Percentiles rank a stretch among this genome's conserved stretches.
These are phyloP conservation scores for Salticus scenicus DNA, from an alignment of 2,888 invertebrate genomes.

Conservation along the genomic window DNA sequence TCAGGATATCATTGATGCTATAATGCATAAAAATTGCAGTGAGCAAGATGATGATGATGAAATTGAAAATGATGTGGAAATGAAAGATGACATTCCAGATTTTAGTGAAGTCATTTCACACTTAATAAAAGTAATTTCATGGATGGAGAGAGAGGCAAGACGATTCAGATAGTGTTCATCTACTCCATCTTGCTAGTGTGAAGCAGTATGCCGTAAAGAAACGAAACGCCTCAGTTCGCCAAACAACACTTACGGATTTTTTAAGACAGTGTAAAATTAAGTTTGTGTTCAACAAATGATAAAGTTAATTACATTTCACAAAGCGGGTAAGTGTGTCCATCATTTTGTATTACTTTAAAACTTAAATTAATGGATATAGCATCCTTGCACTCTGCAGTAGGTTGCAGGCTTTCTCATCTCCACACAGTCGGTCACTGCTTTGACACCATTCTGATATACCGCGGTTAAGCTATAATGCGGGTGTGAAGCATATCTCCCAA, in stretches of 20 bases:
- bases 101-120: slow-evolving; percentile 1
- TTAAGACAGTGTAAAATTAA: slow-evolving; percentile 4
- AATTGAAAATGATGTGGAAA: background rate
- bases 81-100: slow-evolving; percentile 5
- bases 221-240: background rate
- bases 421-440: background rate
- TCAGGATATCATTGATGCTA: background rate
- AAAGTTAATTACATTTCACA: slow-evolving; percentile 14
- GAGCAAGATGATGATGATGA: slow-evolving; percentile 11
- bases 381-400: too few relatives aligned
- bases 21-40: background rate
- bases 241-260: background rate
- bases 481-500: slow-evolving; percentile 3
- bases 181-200: too few relatives aligned
- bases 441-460: slow-evolving; percentile 5
- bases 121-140: background rate
- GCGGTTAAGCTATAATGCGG: background rate
- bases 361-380: too few relatives aligned
- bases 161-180: too few relatives aligned
- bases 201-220: background rate
- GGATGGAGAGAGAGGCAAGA: too few relatives aligned
- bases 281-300: slow-evolving; percentile 5
- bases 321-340: background rate
- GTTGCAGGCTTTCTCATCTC: too few relatives aligned
- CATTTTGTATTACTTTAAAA: background rate